Base-by-base conservation (phyloP, 2,888 invertebrate species). In the Andrena trimmerana region DNA sequence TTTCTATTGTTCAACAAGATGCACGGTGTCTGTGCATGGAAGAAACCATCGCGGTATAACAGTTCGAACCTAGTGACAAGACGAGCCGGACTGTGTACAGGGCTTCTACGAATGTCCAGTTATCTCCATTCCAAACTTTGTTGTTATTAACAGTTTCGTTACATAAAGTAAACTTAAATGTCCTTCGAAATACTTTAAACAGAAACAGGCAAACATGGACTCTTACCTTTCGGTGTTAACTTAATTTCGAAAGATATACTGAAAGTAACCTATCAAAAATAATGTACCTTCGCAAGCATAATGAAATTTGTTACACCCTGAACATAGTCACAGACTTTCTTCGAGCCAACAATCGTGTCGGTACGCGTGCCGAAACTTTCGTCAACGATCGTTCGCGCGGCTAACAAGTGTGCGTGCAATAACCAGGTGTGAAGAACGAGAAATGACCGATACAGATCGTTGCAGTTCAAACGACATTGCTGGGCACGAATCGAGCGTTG, bases 361-460 rank as follows among this genome's bases (percentile, higher is more conserved):
- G 76, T 78, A 48, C 42, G 42, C 42, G 13, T 75, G 48, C 36
- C 20, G 76, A 57, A 42, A 24, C 65, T 70, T 65, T 52, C 75
- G 76, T 72, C 81, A 75, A 81, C 74, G 72, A 82, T 84, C 76
- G 63, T 82, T 78, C 70, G 84, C 78, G 80, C 88, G 84, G 77
- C 86, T 88, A 85, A 87, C 88, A 76, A 86, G 84, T 84, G 88
- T 88, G 88, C 74, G 81, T 81, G 81, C 87, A 71, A 86, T 87
- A 87, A 87, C 86, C 88, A 88, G 88, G 86, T 84, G 86, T 84
- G 77, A 77, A 86, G 82, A 84, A 80, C 84, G 86, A 84, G 83
- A 76, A 82, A 75, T 67, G 86, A 79, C 78, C 52, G 72, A 60
- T 78, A 50, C 57, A 65, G 74, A 83, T 68, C 62, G 69, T 60